Conservation (phyloP, 2,888 invertebrate species). For the Argynnis bischoffii region DNA sequence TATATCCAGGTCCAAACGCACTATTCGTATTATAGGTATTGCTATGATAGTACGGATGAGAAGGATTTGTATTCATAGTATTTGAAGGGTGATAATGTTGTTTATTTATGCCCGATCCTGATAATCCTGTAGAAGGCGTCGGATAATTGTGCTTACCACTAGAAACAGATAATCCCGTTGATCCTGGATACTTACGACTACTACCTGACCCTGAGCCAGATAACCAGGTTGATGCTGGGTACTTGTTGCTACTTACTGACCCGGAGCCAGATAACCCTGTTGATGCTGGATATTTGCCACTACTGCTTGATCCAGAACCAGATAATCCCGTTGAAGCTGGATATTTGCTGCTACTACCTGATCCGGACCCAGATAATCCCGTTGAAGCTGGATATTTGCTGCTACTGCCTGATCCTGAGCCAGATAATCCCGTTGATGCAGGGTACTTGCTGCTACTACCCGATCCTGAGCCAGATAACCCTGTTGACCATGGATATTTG, state of each 20-base stretch:
- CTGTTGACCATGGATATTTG: conserved; percentile 31
- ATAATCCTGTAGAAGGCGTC: neutral
- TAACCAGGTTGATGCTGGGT: conserved; percentile 36
- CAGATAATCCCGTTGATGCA: conserved; percentile 32
- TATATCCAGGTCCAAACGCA: conserved; percentile 34
- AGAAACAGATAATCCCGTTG: conserved; percentile 41
- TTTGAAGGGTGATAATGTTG: conserved; percentile 17
- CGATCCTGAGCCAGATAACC: conserved; percentile 31
- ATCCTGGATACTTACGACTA: conserved; percentile 41
- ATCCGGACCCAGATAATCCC: too few relatives aligned
- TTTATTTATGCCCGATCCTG: neutral
- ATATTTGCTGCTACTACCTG: conserved; percentile 20
- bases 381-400: too few relatives aligned
- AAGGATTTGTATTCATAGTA: conserved; percentile 18
- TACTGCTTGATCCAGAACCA: conserved; percentile 36
- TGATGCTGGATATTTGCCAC: conserved; percentile 32
- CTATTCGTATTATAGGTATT: conserved; percentile 42
- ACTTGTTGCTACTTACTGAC: conserved; percentile 16
- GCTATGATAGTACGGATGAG: conserved; percentile 25
- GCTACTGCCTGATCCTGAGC: conserved; percentile 28
- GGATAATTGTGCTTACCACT: conserved; percentile 26
- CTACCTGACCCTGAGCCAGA: conserved; percentile 39
- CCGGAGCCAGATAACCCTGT: conserved; percentile 30
- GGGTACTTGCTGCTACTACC: neutral
- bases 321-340: conserved; percentile 42